phyloP scores from a whole-genome alignment of 2,888 invertebrate species.

The Amblyjoppa proteus region DNA sequence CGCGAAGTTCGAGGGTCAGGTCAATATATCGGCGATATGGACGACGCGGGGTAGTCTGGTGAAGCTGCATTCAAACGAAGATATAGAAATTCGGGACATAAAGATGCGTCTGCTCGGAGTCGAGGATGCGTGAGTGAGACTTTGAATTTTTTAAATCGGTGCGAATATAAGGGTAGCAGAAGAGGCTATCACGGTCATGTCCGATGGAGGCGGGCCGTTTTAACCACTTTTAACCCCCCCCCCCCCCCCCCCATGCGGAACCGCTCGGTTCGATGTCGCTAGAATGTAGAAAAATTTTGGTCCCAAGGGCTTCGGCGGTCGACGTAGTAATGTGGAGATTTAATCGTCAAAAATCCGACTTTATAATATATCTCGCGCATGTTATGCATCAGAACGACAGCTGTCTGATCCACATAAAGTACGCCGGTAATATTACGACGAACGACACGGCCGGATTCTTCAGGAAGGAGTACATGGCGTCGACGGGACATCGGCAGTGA shows the following conservation, averaged over 20 bases:
- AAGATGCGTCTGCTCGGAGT: constrained; percentile 82
- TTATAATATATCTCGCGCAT: constrained; percentile 88
- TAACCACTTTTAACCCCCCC: background rate
- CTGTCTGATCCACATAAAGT: constrained; percentile 89
- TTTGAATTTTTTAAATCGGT: constrained; percentile 32
- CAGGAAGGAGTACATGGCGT: constrained; percentile 88
- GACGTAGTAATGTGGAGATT: constrained; percentile 48
- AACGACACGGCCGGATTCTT: constrained; percentile 90
- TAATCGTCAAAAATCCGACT: constrained; percentile 87
- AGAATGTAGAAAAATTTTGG: background rate
- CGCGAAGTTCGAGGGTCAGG: constrained; percentile 89
- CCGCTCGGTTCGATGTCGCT: background rate
- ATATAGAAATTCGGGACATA: constrained; percentile 88
- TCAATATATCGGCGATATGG: constrained; percentile 90
- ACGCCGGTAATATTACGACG: constrained; percentile 89
- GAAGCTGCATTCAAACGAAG: constrained; percentile 89
- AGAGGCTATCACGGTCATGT: background rate
- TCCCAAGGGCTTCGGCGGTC: constrained; percentile 42
- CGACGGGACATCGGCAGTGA: constrained; percentile 85
- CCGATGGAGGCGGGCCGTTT: background rate
- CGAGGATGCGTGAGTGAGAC: constrained; percentile 80
- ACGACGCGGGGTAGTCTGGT: constrained; percentile 88
- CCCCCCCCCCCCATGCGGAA: background rate
- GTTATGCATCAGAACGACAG: constrained; percentile 86
- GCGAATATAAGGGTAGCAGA: background rate